phyloP scores from a whole-genome alignment of 2,113 vertebrate species.

The Oreocharis arfaki region DNA sequence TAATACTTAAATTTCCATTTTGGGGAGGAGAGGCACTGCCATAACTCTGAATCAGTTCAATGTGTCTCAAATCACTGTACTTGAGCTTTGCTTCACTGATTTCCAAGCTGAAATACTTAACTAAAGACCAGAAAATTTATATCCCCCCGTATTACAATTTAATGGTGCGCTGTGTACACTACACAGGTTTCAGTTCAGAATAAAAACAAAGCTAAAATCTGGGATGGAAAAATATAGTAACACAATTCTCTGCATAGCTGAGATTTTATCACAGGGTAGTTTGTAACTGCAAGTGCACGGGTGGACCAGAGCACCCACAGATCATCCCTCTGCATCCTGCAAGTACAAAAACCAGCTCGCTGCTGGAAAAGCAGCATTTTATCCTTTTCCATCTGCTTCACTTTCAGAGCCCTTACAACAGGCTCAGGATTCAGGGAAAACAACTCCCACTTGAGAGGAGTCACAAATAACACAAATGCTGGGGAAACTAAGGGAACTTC shows the following conservation, averaged over 20 bases:
- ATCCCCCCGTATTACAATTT: neutral
- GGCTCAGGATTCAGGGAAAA: neutral
- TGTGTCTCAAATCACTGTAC: conserved; percentile 31
- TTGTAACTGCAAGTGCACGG: neutral
- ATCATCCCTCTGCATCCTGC: accelerated
- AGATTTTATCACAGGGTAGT: neutral
- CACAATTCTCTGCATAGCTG: neutral
- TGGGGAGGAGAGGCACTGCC: neutral
- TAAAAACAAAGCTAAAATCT: neutral
- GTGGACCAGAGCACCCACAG: neutral
- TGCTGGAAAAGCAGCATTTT: neutral
- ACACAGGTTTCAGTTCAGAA: conserved; percentile 10
- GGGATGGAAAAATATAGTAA: neutral
- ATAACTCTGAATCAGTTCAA: conserved; percentile 39
- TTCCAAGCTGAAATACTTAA: conserved; percentile 25
- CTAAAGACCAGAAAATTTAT: conserved; percentile 53
- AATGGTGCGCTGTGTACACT: neutral
- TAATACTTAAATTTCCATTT: conserved; percentile 57
- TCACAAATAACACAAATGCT: accelerated
- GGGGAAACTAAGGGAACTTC: neutral
- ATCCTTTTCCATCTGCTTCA: neutral
- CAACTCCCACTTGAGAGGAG: neutral
- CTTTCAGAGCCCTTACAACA: neutral
- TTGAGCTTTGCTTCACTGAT: neutral
- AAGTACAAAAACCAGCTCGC: neutral